Base-by-base conservation (phyloP, 2,888 invertebrate genomes). In the Eremobia ochroleuca region DNA sequence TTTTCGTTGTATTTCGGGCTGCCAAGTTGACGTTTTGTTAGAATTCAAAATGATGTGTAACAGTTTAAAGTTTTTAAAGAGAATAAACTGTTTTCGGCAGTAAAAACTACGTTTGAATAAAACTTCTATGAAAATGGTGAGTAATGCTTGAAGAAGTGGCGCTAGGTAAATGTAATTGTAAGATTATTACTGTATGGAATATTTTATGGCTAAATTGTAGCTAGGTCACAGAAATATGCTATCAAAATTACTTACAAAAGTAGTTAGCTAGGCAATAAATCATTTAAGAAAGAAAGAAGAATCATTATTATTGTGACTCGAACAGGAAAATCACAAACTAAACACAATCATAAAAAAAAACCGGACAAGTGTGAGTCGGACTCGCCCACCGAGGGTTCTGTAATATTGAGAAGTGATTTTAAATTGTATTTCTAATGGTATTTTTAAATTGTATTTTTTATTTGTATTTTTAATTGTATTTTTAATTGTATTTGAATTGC, bases 1-100 rank as follows among this genome's bases (percentile, higher is more conserved):
- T 65, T 62, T 67, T 64, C 61, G 25, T 43, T 28, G 25, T 77
- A 58, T 67, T 82, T 61, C 13, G 8, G 25, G 28, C 13, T 25
- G 4, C n/a, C 11, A 61, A 21, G 31, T 55, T 6, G n/a, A 34
- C 43, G 34, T 78, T 58, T 40, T 81, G 28, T 40, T 80, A n/a
- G 18, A 76, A 37, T 67, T 66, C 58, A n/a, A 34, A 52, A 55
- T 28, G 18, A 21, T 15, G 9, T 43, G 6, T 28, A n/a, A 40
- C 34, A 28, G 52, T 31, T 76, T 21, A 1, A 49, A 25, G 18
- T 21, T 66, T 67, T 31, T 67, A 25, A 67, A 49, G 31, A 18
- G 8, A 52, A 28, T 66, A 15, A 18, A 11, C 31, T 55, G 31
- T 67, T 25, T 11, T 15, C 15, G 15, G 21, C 8, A 21, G 15